Evolutionary conservation across 1,140 invertebrate genomes (phyloP).

Genomic region (Copidosoma floridanum): DNA sequence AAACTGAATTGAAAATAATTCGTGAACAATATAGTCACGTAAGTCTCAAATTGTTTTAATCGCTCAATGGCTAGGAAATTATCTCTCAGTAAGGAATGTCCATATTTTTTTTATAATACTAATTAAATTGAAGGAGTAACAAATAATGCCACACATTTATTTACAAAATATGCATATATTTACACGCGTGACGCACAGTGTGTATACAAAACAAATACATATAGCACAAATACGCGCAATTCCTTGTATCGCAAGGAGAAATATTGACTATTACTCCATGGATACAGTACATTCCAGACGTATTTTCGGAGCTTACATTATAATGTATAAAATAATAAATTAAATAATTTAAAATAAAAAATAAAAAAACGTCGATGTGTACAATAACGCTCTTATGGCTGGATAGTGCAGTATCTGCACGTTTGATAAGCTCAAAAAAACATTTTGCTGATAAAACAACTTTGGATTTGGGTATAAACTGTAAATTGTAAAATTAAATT

Average conservation of each 20-base stretch:
- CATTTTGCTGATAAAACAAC: background rate
- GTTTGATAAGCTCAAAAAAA: conserved; percentile 33
- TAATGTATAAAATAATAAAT: conserved; percentile 47
- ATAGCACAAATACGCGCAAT: conserved; percentile 37
- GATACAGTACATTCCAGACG: conserved; percentile 26
- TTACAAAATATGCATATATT: conserved; percentile 52
- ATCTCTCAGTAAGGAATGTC: too few relatives aligned
- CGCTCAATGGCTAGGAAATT: too few relatives aligned
- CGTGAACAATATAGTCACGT: too few relatives aligned
- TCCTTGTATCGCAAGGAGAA: conserved; percentile 39
- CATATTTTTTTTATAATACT: too few relatives aligned
- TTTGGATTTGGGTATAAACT: background rate
- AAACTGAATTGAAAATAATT: too few relatives aligned
- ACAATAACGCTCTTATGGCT: conserved; percentile 45
- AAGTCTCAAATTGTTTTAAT: too few relatives aligned
- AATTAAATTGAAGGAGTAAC: too few relatives aligned
- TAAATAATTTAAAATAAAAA: conserved; percentile 34
- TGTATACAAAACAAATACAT: conserved; percentile 34
- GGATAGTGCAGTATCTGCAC: conserved; percentile 37
- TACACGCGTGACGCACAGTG: conserved; percentile 41
- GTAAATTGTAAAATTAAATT: too few relatives aligned
- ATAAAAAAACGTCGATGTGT: conserved; percentile 30
- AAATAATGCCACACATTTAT: too few relatives aligned
- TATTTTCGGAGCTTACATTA: background rate
- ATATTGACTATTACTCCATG: conserved; percentile 36